Evolutionary conservation across 2,797 vertebrate species (phyloP), one percentile per base, ranked within the genome.

Genomic region (Pristis pectinata): DNA sequence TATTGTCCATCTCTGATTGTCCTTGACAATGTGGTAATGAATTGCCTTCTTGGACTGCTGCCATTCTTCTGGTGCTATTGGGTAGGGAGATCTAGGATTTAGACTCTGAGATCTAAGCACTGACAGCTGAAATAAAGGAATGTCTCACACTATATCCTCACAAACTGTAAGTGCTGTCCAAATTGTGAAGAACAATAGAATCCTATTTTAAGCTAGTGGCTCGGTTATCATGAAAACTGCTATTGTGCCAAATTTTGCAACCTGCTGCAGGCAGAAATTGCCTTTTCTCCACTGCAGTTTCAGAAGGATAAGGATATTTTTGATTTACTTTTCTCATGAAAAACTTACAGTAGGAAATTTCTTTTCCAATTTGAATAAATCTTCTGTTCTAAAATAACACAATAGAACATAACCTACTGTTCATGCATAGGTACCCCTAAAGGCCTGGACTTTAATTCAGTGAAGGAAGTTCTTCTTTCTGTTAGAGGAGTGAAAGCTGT

Each of bases 381-480:
- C 11, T 74, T 77, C 0, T 59, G n/a, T 19, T 59, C 92, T 59
- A 59, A 56, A 91, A 17, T 30, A 74, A 37, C 44, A 19, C 11
- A 94, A 70, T 79, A 41, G 94, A 76, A 79, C 94, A 59, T 74
- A 94, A 61, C 70, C 82, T 93, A 49, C 24, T 87, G 1, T 61
- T n/a, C 3, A 30, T 79, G 27, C 95, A 72, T 96, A 99, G 99
- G 98, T 37, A 95, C 97, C 0, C 99, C 99, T 0, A 98, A 96
- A 95, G 97, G 97, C 1, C 96, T 99, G 0, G 96, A 97, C 15
- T 98, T 98, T 2, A 97, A 98, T 2, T 97, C 97, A 0, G 99
- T 99, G 96, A 98, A 98, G 96, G 99, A 99, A 76, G 96, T 96
- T 37, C 97, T 99, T 95, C 96, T 98, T 95, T 98, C 98, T 0